These are phyloP conservation scores for Galleria mellonella DNA, from an alignment of 1,140 invertebrate genomes.

Conservation along the genomic window DNA sequence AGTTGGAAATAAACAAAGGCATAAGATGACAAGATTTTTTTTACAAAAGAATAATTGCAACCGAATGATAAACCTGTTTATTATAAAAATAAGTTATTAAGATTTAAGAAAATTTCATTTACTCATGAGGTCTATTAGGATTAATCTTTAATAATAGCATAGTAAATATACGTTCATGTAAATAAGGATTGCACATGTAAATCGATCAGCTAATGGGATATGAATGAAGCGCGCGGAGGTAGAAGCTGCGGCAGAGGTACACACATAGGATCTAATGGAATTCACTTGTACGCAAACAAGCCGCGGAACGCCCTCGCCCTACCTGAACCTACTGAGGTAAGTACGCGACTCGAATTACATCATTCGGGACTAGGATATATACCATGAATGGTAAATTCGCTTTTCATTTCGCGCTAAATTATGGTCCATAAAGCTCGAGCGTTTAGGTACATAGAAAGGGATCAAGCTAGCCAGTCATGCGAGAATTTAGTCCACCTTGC, in stretches of 20 bases:
- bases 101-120: too few relatives aligned
- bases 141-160: slow-evolving; percentile 4
- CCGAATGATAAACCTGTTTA: too few relatives aligned
- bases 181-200: slow-evolving; percentile 54
- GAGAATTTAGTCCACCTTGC: not conserved
- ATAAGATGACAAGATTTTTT: too few relatives aligned
- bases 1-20: too few relatives aligned
- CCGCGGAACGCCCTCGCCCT: slow-evolving; percentile 44
- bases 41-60: too few relatives aligned
- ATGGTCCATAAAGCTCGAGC: not conserved
- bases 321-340: slow-evolving; percentile 28
- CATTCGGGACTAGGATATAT: slow-evolving; percentile 7
- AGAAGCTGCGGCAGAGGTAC: slow-evolving; percentile 46
- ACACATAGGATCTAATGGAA: slow-evolving; percentile 67
- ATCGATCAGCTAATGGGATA: slow-evolving; percentile 71
- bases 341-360: slow-evolving; percentile 20
- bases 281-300: slow-evolving; percentile 71
- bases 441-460: slow-evolving; percentile 1
- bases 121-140: too few relatives aligned
- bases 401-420: slow-evolving; percentile 12
- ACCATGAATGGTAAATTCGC: slow-evolving; percentile 9
- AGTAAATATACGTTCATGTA: slow-evolving; percentile 15
- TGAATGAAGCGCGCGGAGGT: slow-evolving; percentile 57
- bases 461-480: slow-evolving; percentile 3
- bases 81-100: too few relatives aligned